Evolutionary conservation across 2,113 vertebrate genomes (phyloP), one percentile per base, ranked within the genome.

Genomic region (Epinephelus fuscoguttatus): DNA sequence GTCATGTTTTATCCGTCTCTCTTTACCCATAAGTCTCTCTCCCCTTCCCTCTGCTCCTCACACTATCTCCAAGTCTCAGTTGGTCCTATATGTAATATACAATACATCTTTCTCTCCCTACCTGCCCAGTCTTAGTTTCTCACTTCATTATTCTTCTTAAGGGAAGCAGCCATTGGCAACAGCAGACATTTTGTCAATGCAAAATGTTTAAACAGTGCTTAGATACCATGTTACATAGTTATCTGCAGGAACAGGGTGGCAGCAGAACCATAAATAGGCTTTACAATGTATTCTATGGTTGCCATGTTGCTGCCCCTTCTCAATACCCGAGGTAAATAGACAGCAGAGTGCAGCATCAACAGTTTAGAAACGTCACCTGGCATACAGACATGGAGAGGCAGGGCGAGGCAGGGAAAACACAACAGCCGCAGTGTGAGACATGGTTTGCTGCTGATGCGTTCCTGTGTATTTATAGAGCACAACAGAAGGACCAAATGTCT

Each of bases 171-270:
- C 86, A 83, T 81, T 74, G 82, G 84, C 78, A 79, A 60, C 70
- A 69, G 75, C 45, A 69, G 90, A 89, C 80, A 47, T 85, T 86
- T 89, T 88, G 87, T 90, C 87, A 74, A 76, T 86, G 85, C 63
- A 70, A 67, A 55, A 73, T 85, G 56, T 82, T 84, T 86, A 89
- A 91, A 89, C 81, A 71, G 33, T 72, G 70, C 68, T 80, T n/a
- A 68, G 60, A 67, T 69, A 57, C 75, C 53, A 68, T n/a, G 78
- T 66, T 70, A 47, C 50, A 45, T 63, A 42, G 53, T 61, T 74
- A 82, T 83, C 66, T 90, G 78, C 81, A 75, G 70, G 69, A 82
- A 76, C 63, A 55, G 64, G 66, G 52, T 80, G 69, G 66, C 47
- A 84, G 78, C 75, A 71, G 52, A 82, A 77, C 76, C 77, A 69